phyloP scores from a whole-genome alignment of 2,888 invertebrate genomes.

The Nomada goodeniana region DNA sequence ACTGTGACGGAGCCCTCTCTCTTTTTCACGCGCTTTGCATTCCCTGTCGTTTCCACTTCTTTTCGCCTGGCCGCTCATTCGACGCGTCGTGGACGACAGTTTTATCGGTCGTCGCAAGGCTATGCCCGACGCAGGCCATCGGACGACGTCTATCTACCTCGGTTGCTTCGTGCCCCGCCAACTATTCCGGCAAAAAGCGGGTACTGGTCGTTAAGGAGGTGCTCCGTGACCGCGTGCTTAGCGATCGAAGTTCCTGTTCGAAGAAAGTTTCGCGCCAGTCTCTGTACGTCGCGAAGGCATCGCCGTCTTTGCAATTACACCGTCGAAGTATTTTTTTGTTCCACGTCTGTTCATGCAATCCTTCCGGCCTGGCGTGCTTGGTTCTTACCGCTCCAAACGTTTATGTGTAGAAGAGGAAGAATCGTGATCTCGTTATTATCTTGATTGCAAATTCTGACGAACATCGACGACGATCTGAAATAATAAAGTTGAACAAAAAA shows the following conservation, averaged over 20 bases:
- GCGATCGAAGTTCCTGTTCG: neutral
- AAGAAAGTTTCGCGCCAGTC: neutral
- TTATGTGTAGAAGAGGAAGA: neutral
- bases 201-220: constrained; percentile 8
- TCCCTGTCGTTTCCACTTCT: constrained; percentile 65
- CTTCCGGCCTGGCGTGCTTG: too few relatives aligned
- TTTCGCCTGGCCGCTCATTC: constrained; percentile 47
- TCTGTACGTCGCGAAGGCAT: neutral
- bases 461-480: neutral
- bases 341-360: neutral
- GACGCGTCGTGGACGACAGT: constrained; percentile 51
- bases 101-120: constrained; percentile 50
- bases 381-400: too few relatives aligned
- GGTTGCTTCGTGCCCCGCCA: neutral
- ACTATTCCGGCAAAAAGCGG: constrained; percentile 4
- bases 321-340: too few relatives aligned
- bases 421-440: constrained; percentile 1
- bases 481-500: neutral
- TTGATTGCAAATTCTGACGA: neutral
- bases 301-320: too few relatives aligned
- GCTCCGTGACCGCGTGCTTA: neutral
- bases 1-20: constrained; percentile 63
- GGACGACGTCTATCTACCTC: constrained; percentile 23
- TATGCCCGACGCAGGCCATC: constrained; percentile 14
- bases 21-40: constrained; percentile 64